Evolutionary conservation across 2,888 invertebrate genomes (phyloP).

Genomic region (Scaptomyza polygonia): DNA sequence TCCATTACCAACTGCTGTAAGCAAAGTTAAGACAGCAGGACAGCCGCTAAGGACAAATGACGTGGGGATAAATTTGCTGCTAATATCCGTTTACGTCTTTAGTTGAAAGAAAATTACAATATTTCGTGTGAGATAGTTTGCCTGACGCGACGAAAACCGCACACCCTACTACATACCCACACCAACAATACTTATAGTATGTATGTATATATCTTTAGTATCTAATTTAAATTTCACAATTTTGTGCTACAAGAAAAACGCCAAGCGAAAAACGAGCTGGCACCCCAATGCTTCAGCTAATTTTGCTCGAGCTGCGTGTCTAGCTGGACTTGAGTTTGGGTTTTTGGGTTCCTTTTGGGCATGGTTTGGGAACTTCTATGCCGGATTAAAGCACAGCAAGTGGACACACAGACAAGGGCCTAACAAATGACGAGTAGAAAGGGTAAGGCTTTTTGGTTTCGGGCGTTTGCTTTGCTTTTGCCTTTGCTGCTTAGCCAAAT

Average conservation of each 20-base stretch:
- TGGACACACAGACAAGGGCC: conserved; percentile 66
- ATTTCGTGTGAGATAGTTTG: conserved; percentile 69
- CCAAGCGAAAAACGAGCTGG: conserved; percentile 65
- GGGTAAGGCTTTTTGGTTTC: conserved; percentile 32
- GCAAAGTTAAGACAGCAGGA: conserved; percentile 4
- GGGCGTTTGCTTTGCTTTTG: conserved; percentile 29
- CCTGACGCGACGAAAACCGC: conserved; percentile 30
- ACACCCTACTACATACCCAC: conserved; percentile 13
- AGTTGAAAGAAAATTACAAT: conserved; percentile 73
- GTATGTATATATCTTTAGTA: conserved; percentile 48
- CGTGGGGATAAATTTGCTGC: conserved; percentile 61
- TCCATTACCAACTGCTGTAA: conserved; percentile 4
- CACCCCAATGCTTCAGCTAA: conserved; percentile 61
- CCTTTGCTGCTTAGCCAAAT: conserved; percentile 73
- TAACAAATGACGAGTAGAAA: conserved; percentile 4
- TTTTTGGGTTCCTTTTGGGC: conserved; percentile 11
- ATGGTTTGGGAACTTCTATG: conserved; percentile 32
- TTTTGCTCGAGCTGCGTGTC: conserved; percentile 57
- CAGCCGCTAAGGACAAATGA: conserved; percentile 24
- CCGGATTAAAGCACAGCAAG: conserved; percentile 73
- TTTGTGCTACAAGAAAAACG: conserved; percentile 63
- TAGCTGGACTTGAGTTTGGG: conserved; percentile 11
- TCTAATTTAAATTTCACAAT: conserved; percentile 76
- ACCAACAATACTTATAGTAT: conserved; percentile 1
- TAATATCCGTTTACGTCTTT: conserved; percentile 78